Base-by-base conservation (phyloP, 2,888 invertebrate species). In the Brachyptera risi region DNA sequence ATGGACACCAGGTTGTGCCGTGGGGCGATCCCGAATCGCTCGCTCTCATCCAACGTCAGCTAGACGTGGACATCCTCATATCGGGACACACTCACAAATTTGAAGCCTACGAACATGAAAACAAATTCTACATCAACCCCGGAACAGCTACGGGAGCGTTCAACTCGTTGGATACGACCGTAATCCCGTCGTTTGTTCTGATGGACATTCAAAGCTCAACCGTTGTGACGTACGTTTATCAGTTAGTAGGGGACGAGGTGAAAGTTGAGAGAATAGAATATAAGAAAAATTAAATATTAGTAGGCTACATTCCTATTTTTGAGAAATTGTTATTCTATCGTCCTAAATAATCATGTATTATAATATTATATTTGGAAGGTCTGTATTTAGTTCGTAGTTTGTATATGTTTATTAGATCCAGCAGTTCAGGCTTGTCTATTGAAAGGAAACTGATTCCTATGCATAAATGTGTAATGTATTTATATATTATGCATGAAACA, bases 191-290 rank as follows among this genome's bases (percentile, higher is more conserved):
- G 0, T 99, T 99, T 76, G 97, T 98, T 1, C 80, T 99, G 59
- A 94, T 99, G 91, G 99, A 99, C 75, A 98, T 99, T 68, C 98
- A 99, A 77, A 94, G 96, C 71, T 88, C 95, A 0, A 96, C 95
- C 1, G 96, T 99, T 19, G 96, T 97, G 9, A 96, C 96, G 0
- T 99, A 99, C 72, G 95, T 99, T 1, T 99, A 99, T 78, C 96
- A 98, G 74, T 81, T 99, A 56, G 87, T 96, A 49, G 94, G 93
- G 2, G 96, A 97, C 70, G 97, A 99, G 74, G 98, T 99, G n/a
- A 98, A 98, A 80, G 98, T 99, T 1, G 97, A 98, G 74, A 83
- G 96, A 75, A 96, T 97, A 71, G 97, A 97, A 76, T 98, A 95
- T 75, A 96, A 94, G 75, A 96, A 96, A 73, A 87, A 85, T 73